Evolutionary conservation across 2,113 vertebrate genomes (phyloP), one percentile per base, ranked within the genome.

Genomic region (Dunckerocampus dactyliophorus): DNA sequence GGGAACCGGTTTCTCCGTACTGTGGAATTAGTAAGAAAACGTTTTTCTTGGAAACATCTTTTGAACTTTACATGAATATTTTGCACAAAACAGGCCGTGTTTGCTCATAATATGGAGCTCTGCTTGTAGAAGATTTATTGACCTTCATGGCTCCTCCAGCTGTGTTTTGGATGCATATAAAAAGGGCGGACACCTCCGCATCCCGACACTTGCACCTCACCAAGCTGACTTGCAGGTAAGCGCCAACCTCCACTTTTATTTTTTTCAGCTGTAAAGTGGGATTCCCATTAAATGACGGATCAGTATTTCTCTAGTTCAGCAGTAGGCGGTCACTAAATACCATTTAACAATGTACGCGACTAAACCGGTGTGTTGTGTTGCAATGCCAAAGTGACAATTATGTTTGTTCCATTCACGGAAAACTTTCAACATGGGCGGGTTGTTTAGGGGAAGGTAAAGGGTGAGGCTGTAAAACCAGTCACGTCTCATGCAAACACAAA

Each of bases 101-200:
- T 78, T 84, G 56, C 71, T 66, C 22, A 83, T 77, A 79, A 70
- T 67, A 77, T 62, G 54, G 4, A 59, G 21, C 51, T 65, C 59
- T 64, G 45, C 61, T 65, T 51, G 62, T 53, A 72, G 71, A 79
- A 71, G 65, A 72, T 84, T 76, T 76, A 74, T 64, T 78, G 76
- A 81, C 77, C 76, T 86, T 86, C 81, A 82, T 80, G 79, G 76
- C 75, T 45, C 43, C 68, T 56, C 71, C 72, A 45, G 8, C 50
- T 0, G 21, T 16, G 52, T 64, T 76, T 47, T 24, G 45, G 22
- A 51, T 17, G 49, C 42, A 15, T 88, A 87, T 89, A 89, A 79
- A 87, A 81, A 63, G 66, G 53, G 4, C 22, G 0, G 47, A 31
- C 39, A 17, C 21, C 48, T 15, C 52, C 47, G 17, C 55, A 2